Percentiles rank a stretch among this genome's conserved stretches.
Conservation (phyloP, 2,113 vertebrate species). For the Furnarius figulus region DNA sequence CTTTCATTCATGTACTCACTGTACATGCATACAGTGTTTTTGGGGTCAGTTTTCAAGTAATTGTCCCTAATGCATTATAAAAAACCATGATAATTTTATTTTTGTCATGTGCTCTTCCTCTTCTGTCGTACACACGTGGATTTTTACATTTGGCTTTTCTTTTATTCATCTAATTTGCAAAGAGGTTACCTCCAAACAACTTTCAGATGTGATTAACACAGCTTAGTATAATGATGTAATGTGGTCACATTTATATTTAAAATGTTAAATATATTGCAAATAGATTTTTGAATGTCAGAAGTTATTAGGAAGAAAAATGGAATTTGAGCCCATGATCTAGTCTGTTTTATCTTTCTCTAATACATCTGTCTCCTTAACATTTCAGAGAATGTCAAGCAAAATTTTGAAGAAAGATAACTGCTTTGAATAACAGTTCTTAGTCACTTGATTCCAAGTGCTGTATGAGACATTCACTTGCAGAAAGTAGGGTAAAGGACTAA, state of each 20-base stretch:
- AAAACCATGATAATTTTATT: background rate
- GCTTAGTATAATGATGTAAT: background rate
- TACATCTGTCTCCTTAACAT: rapidly evolving
- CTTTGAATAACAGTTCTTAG: background rate
- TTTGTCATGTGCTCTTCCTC: background rate
- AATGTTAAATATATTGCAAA: background rate
- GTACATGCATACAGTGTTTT: rapidly evolving
- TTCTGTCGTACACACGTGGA: background rate
- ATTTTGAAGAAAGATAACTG: background rate
- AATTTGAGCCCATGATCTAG: background rate
- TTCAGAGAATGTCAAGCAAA: background rate
- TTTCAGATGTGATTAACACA: background rate
- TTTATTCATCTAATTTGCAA: background rate
- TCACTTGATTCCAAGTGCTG: background rate
- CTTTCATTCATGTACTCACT: background rate
- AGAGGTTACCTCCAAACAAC: background rate
- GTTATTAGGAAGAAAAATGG: background rate
- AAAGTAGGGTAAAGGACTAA: background rate
- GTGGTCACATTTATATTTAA: background rate
- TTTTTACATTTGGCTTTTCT: background rate
- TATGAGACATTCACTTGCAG: background rate
- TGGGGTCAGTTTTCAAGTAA: background rate
- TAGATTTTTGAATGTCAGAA: background rate
- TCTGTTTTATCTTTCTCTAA: background rate
- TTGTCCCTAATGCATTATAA: background rate